phyloP scores from a whole-genome alignment of 2,797 vertebrate genomes.

The Micropoecilia bifurca region DNA sequence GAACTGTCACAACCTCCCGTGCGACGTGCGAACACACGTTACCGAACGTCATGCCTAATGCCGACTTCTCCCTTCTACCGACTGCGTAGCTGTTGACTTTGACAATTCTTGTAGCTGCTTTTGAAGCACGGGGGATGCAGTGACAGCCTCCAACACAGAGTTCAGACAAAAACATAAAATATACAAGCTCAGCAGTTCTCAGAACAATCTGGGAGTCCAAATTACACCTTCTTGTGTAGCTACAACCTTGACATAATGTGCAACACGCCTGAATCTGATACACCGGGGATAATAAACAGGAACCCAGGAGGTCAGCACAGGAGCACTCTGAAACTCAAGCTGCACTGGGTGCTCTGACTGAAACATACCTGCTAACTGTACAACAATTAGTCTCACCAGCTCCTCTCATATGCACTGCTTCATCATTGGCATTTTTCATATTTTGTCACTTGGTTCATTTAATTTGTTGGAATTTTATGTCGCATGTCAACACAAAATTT shows the following conservation, averaged over 20 bases:
- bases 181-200: constrained; percentile 52
- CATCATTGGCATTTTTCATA: background rate
- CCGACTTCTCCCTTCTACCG: constrained; percentile 36
- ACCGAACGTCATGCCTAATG: constrained; percentile 33
- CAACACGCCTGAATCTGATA: constrained; percentile 66
- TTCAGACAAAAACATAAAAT: constrained; percentile 15
- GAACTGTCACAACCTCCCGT: constrained; percentile 53
- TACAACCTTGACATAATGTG: constrained; percentile 71
- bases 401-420: background rate
- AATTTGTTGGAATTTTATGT: background rate
- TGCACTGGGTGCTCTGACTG: constrained; percentile 25
- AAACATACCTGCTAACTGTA: constrained; percentile 30
- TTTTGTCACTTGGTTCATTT: background rate
- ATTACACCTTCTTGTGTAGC: constrained; percentile 57
- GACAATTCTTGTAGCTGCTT: constrained; percentile 32
- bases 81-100: constrained; percentile 22
- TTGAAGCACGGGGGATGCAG: background rate
- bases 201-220: constrained; percentile 53
- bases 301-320: constrained; percentile 44
- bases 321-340: constrained; percentile 30
- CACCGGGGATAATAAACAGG: constrained; percentile 25
- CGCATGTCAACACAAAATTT: background rate
- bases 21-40: constrained; percentile 56
- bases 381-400: constrained; percentile 16
- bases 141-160: constrained; percentile 26